Percentiles rank a stretch among this genome's conserved stretches.
phyloP scores from a whole-genome alignment of 2,113 vertebrate genomes.

The Oncorhynchus mykiss region DNA sequence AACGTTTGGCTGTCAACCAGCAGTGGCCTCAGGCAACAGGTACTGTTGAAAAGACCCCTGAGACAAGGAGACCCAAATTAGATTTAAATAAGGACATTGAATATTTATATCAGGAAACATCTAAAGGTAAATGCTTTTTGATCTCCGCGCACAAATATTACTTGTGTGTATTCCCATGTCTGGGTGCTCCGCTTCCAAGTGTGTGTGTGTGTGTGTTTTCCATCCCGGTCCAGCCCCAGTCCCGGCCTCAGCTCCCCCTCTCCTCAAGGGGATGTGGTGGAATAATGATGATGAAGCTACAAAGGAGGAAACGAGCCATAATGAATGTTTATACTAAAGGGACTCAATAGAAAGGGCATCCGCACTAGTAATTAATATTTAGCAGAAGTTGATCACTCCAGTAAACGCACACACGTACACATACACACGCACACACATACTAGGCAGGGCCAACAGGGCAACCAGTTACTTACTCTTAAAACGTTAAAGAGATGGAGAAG shows the following conservation, averaged over 20 bases:
- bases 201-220: conserved; percentile 33
- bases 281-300: conserved; percentile 78
- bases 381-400: conserved; percentile 69
- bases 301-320: conserved; percentile 74
- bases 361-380: conserved; percentile 79
- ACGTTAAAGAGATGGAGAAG: conserved; percentile 52
- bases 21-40: conserved; percentile 88
- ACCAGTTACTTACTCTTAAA: conserved; percentile 59
- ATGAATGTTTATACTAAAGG: conserved; percentile 83
- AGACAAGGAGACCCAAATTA: conserved; percentile 97
- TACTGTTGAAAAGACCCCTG: conserved; percentile 97
- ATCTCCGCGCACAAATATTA: conserved; percentile 81
- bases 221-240: conserved; percentile 65
- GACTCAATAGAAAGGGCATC: conserved; percentile 80
- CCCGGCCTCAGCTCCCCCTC: conserved; percentile 51
- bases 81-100: conserved; percentile 98
- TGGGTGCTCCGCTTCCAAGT: conserved; percentile 70
- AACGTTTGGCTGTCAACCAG: conserved; percentile 95
- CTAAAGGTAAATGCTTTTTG: conserved; percentile 89
- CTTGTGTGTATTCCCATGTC: conserved; percentile 81
- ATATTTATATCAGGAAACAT: conserved; percentile 96
- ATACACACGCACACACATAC: conserved; percentile 17
- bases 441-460: conserved; percentile 53
- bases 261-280: conserved; percentile 70
- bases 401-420: conserved; percentile 1